Evolutionary conservation across 2,797 vertebrate species (phyloP), one percentile per base, ranked within the genome.

Genomic region (Eulemur albifrons): DNA sequence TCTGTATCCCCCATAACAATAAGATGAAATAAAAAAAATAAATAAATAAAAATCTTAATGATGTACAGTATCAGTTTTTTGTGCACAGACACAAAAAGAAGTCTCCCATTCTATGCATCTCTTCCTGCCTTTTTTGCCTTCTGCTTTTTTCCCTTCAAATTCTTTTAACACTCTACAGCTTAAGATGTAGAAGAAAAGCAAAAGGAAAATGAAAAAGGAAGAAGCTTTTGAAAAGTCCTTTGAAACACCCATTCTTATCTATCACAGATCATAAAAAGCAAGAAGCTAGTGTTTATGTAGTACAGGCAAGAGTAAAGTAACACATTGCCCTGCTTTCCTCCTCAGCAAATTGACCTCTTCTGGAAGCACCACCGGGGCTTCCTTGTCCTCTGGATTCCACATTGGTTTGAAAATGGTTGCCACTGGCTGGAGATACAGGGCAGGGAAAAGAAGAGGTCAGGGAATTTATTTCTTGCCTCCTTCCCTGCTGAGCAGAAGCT

Each of bases 81-180:
- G 61, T 61, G 2, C 59, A 96, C 25, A 67, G 27, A 92, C 45
- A 25, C 35, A 88, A 96, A 95, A 94, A 79, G 59, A 82, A 84
- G 21, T 17, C 40, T 92, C 7, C 21, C 35, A 59, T 30, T 88
- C 59, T 90, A 10, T 80, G 45, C 23, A 23, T 57, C 23, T 87
- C 30, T 93, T 90, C 23, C 32, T 63, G 1, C 32, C n/a, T 87
- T 90, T 76, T 63, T 45, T 82, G 13, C 75, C 30, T 77, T 95
- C 50, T 84, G 20, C 12, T 15, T 94, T 95, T 76, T 57, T 8
- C 57, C n/a, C n/a, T 95, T 93, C 76, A 88, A 89, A 76, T 93
- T 95, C 14, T 77, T 91, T 83, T 70, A 80, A 88, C 54, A 87
- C 9, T 81, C 38, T n/a, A 59, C 18, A 92, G 72, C 23, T 90